Conservation (phyloP, 2,113 vertebrate species). For the Zingel zingel region DNA sequence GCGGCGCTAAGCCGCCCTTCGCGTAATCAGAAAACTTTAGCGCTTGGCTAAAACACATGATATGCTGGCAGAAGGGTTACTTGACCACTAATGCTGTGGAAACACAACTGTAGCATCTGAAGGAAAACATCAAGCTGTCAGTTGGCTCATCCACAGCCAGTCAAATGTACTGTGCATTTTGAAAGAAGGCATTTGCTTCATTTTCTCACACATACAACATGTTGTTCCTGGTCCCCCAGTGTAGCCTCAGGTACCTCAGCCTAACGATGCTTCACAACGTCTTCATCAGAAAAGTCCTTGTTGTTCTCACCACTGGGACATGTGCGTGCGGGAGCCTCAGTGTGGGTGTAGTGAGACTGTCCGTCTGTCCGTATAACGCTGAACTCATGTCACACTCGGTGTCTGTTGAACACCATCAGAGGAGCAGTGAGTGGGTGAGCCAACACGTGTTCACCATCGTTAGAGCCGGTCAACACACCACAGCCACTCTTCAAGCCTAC, state of each 20-base stretch:
- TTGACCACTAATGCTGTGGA: not conserved
- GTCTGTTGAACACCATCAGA: conserved; percentile 65
- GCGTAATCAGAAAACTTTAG: too few species aligned
- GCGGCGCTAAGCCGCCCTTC: too few species aligned
- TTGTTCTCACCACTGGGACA: not conserved
- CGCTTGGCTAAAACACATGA: too few species aligned
- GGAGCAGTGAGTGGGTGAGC: conserved; percentile 63
- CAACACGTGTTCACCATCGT: conserved; percentile 53
- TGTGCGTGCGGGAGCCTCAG: conserved; percentile 25
- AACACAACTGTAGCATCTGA: not conserved
- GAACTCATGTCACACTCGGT: conserved; percentile 60
- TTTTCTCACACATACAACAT: not conserved
- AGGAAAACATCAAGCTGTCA: not conserved
- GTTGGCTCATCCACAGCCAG: not conserved
- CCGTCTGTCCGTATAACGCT: conserved; percentile 55
- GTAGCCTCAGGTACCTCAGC: not conserved
- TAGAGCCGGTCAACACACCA: conserved; percentile 44
- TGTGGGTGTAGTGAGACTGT: conserved; percentile 66
- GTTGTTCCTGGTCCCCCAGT: not conserved
- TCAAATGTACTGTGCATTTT: not conserved
- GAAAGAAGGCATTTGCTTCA: not conserved
- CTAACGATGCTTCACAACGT: not conserved
- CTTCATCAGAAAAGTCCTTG: not conserved
- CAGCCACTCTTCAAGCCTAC: conserved; percentile 55
- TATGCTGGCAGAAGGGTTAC: not conserved